Conservation (phyloP, 1,140 invertebrate species). For the Schmidtea mediterranea region DNA sequence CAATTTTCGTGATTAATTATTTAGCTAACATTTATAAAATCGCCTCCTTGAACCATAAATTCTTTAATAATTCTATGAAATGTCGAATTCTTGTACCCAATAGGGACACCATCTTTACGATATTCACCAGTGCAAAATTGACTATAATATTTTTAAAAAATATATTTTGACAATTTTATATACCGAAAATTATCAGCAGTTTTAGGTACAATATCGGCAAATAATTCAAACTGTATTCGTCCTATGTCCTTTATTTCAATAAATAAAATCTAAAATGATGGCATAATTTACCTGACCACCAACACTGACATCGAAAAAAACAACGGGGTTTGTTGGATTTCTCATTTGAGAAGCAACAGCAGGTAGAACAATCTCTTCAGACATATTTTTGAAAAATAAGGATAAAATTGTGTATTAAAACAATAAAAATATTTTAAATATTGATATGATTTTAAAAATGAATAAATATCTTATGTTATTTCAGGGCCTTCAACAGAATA, state of each 20-base stretch:
- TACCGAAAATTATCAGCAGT: constrained; percentile 95
- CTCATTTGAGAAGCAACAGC: constrained; percentile 35
- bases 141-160: constrained; percentile 28
- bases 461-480: too few relatives aligned
- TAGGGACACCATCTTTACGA: constrained; percentile 58
- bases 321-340: constrained; percentile 73
- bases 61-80: constrained; percentile 95
- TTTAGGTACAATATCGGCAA: constrained; percentile 76
- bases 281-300: constrained; percentile 20
- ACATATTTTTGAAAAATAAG: too few relatives aligned
- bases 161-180: too few relatives aligned
- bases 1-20: too few relatives aligned
- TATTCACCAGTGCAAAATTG: constrained; percentile 89
- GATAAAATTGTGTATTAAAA: too few relatives aligned
- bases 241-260: constrained; percentile 57
- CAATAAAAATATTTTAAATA: too few relatives aligned
- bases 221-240: constrained; percentile 77
- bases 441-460: too few relatives aligned
- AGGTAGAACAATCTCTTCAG: background rate
- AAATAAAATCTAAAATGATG: constrained; percentile 9
- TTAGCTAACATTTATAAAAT: constrained; percentile 88
- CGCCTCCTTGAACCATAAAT: constrained; percentile 90
- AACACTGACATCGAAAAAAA: constrained; percentile 45
- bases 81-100: constrained; percentile 74
- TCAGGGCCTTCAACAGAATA: too few relatives aligned